phyloP scores from a whole-genome alignment of 2,113 vertebrate genomes.

The Ictidomys tridecemlineatus region DNA sequence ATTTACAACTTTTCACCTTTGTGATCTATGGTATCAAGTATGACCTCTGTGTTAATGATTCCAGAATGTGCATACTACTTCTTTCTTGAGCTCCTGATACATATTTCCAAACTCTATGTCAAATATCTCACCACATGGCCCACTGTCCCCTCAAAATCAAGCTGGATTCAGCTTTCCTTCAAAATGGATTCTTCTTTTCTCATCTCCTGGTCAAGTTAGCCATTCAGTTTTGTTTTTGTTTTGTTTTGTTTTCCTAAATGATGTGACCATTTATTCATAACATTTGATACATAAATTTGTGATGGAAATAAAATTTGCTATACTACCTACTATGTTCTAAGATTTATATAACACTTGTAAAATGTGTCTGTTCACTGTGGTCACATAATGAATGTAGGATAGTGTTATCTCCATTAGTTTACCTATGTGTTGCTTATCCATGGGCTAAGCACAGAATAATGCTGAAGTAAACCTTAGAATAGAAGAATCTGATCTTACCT shows the following conservation, averaged over 20 bases:
- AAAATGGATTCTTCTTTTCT: background rate
- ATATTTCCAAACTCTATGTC: background rate
- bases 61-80: background rate
- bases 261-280: background rate
- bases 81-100: background rate
- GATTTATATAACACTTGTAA: background rate
- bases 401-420: background rate
- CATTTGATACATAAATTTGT: background rate
- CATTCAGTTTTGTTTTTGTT: background rate
- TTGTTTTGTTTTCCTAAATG: background rate
- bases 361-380: background rate
- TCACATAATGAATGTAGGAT: background rate
- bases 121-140: background rate
- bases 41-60: background rate
- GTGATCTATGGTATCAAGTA: background rate
- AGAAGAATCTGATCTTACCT: slow-evolving; percentile 23
- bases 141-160: background rate
- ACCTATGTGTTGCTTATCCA: background rate
- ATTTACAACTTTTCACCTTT: background rate
- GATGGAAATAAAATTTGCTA: background rate
- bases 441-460: background rate
- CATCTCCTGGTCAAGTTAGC: background rate
- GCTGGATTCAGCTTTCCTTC: background rate
- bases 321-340: background rate
- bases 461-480: background rate